Base-by-base conservation (phyloP, 2,797 vertebrate species). In the Siniperca obscura region DNA sequence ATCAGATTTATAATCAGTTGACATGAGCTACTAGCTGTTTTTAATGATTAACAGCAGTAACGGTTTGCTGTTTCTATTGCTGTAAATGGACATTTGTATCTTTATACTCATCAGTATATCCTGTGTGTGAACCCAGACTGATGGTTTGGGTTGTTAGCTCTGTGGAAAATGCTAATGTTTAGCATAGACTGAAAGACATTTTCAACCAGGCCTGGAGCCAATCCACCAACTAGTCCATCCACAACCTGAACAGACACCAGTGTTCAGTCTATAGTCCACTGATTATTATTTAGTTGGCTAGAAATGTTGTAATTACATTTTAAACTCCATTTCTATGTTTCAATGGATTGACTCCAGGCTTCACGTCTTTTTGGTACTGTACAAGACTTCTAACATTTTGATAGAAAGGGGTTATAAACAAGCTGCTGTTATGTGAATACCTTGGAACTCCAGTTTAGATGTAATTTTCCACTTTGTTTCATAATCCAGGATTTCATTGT, bases 31-130 rank as follows among this genome's bases (percentile, higher is more conserved):
- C 44, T 72, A 65, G 67, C 69, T 80, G 53, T 90, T 89, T 87
- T 14, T 87, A 86, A 76, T 61, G 36, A 74, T 64, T 30, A 42
- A 83, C 16, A 25, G 44, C 30, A 30, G 70, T 70, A 74, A 72
- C 1, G 0, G 48, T 83, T 84, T 78, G 57, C 73, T 78, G 79
- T 90, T 93, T 88, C 62, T 91, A 86, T 78, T 78, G 60, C 86
- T 89, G 89, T 91, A 91, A 76, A 78, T 91, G 91, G 75, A 90
- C 84, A 86, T 93, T 93, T 93, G 81, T 90, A 91, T 86, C 72
- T 86, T 74, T 78, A 82, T 86, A 87, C 74, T 83, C 73, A 82
- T 83, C 53, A 44, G 52, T 87, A 76, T 67, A 83, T 85, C 36
- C 44, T 79, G 62, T 64, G 60, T 72, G 42, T 69, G 44, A 86